Evolutionary conservation across 1,140 invertebrate species (phyloP).

Genomic region (Delia radicum): DNA sequence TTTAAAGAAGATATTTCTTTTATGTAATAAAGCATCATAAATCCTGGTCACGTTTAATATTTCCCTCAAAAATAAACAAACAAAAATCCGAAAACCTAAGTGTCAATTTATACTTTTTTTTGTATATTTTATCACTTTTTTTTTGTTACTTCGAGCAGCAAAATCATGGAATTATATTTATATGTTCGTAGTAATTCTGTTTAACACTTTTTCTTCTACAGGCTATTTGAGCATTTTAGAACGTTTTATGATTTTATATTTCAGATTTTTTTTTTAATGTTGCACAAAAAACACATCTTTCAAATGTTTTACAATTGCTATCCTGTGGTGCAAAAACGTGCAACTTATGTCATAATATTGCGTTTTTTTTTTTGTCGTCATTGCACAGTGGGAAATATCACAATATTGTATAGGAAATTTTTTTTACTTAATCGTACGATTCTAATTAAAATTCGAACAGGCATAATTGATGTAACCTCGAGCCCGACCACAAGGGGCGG

Average conservation of each 20-base stretch:
- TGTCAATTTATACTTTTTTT: constrained; percentile 22
- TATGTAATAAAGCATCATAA: constrained; percentile 22
- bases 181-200: neutral
- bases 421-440: too few relatives aligned
- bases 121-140: constrained; percentile 20
- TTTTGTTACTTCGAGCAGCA: neutral
- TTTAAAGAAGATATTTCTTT: too few relatives aligned
- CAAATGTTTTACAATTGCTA: constrained; percentile 11
- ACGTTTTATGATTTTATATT: neutral
- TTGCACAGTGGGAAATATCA: too few relatives aligned
- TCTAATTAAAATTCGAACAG: too few relatives aligned
- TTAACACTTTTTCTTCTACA: neutral
- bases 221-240: neutral
- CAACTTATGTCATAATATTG: constrained; percentile 32
- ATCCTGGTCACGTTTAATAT: constrained; percentile 22
- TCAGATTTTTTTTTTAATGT: neutral
- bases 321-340: constrained; percentile 24
- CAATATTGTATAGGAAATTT: too few relatives aligned
- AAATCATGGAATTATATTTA: neutral
- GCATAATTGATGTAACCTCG: too few relatives aligned
- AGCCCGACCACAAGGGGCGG: too few relatives aligned
- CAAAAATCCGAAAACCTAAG: constrained; percentile 8
- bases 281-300: neutral
- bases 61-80: neutral
- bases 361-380: constrained; percentile 23